Evolutionary conservation across 1,140 invertebrate species (phyloP).

Genomic region (Bombus difficillimus): DNA sequence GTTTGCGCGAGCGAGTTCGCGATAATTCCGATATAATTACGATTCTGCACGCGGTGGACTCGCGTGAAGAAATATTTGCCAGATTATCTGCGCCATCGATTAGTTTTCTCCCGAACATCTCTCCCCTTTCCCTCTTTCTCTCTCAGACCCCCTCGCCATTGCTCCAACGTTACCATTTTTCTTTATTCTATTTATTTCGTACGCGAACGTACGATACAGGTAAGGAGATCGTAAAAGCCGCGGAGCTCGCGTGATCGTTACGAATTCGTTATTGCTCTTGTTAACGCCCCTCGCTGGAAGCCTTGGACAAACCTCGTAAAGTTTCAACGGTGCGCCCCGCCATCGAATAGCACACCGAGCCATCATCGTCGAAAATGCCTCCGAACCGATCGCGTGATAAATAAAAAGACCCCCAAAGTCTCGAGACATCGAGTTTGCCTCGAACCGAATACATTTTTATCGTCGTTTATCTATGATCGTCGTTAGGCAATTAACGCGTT

Average conservation of each 20-base stretch:
- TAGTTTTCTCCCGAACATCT: background rate
- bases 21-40: constrained; percentile 20
- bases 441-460: background rate
- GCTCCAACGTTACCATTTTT: background rate
- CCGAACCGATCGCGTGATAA: constrained; percentile 42
- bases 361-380: constrained; percentile 49
- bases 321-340: constrained; percentile 39
- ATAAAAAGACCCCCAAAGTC: constrained; percentile 12
- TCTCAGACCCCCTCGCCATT: background rate
- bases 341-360: too few species aligned
- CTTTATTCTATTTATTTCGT: constrained; percentile 40
- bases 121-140: too few species aligned
- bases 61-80: background rate
- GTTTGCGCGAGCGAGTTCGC: background rate
- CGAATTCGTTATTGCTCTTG: constrained; percentile 77
- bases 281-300: constrained; percentile 70
- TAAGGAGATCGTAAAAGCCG: constrained; percentile 61
- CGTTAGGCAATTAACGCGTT: too few species aligned
- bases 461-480: too few species aligned
- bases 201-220: constrained; percentile 42
- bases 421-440: background rate
- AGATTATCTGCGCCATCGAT: background rate
- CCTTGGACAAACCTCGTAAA: constrained; percentile 74
- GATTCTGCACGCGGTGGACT: background rate
- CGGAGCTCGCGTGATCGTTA: constrained; percentile 74